Percentiles rank a stretch among this genome's conserved stretches.
phyloP scores from a whole-genome alignment of 1,140 invertebrate genomes.

The Penaeus indicus region DNA sequence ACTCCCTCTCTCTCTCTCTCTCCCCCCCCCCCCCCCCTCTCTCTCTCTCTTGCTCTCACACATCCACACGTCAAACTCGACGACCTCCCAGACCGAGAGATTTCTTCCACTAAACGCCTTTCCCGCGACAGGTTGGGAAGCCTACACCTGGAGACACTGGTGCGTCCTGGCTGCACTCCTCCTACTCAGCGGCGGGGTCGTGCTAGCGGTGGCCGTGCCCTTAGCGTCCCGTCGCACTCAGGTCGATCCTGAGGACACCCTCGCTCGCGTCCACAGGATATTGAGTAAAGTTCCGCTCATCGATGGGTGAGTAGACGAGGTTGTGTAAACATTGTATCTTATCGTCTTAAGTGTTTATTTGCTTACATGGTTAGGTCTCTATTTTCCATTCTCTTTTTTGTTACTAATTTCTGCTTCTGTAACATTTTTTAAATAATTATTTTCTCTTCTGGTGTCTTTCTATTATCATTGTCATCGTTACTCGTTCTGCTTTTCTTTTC shows the following conservation, averaged over 20 bases:
- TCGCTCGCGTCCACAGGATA: constrained; percentile 55
- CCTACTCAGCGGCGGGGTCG: constrained; percentile 50
- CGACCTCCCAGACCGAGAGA: background rate
- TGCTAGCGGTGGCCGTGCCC: constrained; percentile 56
- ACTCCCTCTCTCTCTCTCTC: constrained; percentile 31
- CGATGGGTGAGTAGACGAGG: constrained; percentile 56
- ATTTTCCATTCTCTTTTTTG: no score
- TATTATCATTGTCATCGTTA: no score
- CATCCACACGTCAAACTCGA: background rate
- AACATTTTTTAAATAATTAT: no score
- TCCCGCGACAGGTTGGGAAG: constrained; percentile 41
- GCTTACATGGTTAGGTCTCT: no score
- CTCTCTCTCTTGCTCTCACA: background rate
- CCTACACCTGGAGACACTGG: constrained; percentile 56
- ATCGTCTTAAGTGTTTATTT: no score
- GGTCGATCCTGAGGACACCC: constrained; percentile 44
- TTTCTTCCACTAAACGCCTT: background rate
- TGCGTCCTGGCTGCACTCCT: constrained; percentile 56
- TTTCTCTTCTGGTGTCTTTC: no score
- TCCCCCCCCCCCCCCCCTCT: background rate
- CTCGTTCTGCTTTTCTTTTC: no score
- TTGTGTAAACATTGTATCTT: no score
- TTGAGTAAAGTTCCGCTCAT: constrained; percentile 61
- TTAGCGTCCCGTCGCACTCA: constrained; percentile 33
- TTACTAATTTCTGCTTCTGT: no score